Conservation (phyloP, 2,888 invertebrate genomes). For the Ephialtes manifestator region DNA sequence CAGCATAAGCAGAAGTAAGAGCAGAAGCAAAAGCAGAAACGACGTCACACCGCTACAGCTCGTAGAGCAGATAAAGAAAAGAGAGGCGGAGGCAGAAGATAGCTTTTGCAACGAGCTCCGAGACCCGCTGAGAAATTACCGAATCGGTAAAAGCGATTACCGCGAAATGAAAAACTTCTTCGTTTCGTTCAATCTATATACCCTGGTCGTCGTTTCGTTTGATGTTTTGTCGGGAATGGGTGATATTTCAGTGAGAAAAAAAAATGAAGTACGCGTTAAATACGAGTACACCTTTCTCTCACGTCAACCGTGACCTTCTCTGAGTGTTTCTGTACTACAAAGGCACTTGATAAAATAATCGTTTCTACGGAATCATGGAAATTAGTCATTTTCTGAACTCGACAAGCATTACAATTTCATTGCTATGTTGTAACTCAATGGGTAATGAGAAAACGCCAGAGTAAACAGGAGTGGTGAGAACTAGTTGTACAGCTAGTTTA, state of each 20-base stretch:
- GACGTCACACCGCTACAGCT: slow-evolving; percentile 25
- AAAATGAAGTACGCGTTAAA: not conserved
- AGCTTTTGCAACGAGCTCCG: slow-evolving; percentile 29
- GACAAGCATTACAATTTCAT: not conserved
- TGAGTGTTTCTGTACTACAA: slow-evolving; percentile 1
- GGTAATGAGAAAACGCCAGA: not conserved
- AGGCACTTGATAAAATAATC: not conserved
- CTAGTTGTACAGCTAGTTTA: not conserved
- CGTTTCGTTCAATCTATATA: slow-evolving; percentile 26
- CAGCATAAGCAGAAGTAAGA: slow-evolving; percentile 49
- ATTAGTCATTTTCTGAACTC: not conserved
- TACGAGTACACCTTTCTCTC: not conserved
- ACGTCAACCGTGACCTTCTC: slow-evolving; percentile 3
- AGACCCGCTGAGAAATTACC: slow-evolving; percentile 36
- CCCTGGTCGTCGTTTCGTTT: slow-evolving; percentile 7
- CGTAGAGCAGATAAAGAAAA: slow-evolving; percentile 37
- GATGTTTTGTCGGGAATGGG: not conserved
- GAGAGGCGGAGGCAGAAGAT: slow-evolving; percentile 5
- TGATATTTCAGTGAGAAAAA: not conserved
- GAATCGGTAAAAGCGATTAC: slow-evolving; percentile 54
- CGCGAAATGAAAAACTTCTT: slow-evolving; percentile 40
- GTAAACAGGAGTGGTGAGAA: not conserved
- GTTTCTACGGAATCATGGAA: not conserved
- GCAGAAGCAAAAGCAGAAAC: slow-evolving; percentile 47
- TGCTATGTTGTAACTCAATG: not conserved